A percentile compares a stretch with the other conserved stretches of the same genome.
These are phyloP conservation scores for Raphicerus campestris DNA, from an alignment of 2,113 vertebrate species.

Conservation along the genomic window DNA sequence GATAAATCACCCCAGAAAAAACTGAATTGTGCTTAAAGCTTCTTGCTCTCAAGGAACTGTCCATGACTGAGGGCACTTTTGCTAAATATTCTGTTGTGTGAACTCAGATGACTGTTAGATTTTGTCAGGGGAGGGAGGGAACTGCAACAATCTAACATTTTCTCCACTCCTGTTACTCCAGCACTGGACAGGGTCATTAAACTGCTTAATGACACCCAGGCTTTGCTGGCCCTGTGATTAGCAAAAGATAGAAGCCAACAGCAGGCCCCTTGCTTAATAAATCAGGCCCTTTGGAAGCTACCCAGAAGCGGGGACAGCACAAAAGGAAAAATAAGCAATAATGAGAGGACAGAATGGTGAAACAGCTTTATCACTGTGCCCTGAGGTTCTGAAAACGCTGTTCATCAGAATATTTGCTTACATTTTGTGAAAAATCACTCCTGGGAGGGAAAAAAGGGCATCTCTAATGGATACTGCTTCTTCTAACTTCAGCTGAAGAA, in stretches of 20 bases:
- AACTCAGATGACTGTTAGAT: neutral
- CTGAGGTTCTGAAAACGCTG: neutral
- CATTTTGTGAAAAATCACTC: neutral
- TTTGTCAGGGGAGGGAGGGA: neutral
- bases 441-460: neutral
- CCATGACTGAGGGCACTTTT: neutral
- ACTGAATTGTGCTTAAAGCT: slow-evolving; percentile 1
- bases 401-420: neutral
- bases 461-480: neutral
- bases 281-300: neutral
- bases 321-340: neutral
- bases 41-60: slow-evolving; percentile 19
- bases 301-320: neutral
- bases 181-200: neutral
- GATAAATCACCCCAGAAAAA: neutral
- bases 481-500: slow-evolving; percentile 10
- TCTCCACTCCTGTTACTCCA: neutral
- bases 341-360: neutral
- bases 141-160: neutral
- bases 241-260: slow-evolving; percentile 18
- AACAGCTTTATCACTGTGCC: neutral
- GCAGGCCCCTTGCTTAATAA: neutral
- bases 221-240: neutral
- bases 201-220: neutral
- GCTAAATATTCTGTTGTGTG: neutral